phyloP scores from a whole-genome alignment of 2,888 invertebrate genomes.

The Azorinus chamasolen region DNA sequence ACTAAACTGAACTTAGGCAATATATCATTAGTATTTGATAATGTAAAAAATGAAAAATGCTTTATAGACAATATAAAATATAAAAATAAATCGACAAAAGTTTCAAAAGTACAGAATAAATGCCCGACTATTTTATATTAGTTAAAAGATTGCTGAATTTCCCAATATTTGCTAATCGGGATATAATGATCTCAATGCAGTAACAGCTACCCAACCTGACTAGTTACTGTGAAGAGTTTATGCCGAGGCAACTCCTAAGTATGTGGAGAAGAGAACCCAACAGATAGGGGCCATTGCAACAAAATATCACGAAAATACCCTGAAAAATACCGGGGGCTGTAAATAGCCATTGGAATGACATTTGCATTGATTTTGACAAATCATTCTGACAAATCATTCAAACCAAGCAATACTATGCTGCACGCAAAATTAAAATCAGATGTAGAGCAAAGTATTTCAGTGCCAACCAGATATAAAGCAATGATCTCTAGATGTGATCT shows the following conservation, averaged over 20 bases:
- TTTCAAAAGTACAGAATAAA: background rate
- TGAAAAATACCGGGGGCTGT: constrained; percentile 25
- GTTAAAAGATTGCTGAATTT: background rate
- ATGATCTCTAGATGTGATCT: constrained; percentile 16
- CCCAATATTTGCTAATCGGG: background rate
- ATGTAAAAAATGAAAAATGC: background rate
- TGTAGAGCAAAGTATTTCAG: background rate
- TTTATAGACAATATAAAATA: too few species aligned
- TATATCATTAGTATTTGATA: background rate
- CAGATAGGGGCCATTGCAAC: constrained; percentile 7
- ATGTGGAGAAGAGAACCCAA: background rate
- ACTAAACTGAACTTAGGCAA: background rate
- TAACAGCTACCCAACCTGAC: background rate
- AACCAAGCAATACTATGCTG: constrained; percentile 4
- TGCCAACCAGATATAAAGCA: constrained; percentile 22
- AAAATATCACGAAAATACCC: constrained; percentile 33
- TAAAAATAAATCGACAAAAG: background rate
- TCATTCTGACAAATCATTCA: constrained; percentile 21
- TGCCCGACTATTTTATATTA: background rate
- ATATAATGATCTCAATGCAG: background rate
- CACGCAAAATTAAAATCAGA: constrained; percentile 23
- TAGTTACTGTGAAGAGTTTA: background rate
- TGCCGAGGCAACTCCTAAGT: constrained; percentile 4
- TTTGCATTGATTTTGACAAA: constrained; percentile 21
- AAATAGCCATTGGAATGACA: constrained; percentile 23